These are phyloP conservation scores for Acestrorhynchus altus DNA, from an alignment of 2,797 vertebrate genomes.

Conservation along the genomic window DNA sequence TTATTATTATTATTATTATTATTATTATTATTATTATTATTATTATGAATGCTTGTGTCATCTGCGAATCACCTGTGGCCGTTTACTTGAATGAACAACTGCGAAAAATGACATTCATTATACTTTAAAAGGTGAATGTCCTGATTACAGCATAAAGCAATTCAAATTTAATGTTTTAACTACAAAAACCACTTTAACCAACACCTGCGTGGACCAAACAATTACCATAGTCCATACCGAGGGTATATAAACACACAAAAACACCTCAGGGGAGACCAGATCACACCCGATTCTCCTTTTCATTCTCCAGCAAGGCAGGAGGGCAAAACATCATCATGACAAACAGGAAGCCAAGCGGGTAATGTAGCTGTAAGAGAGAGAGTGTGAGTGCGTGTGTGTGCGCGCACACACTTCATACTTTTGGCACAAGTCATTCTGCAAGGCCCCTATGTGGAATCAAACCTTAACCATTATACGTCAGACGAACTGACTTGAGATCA, in stretches of 20 bases:
- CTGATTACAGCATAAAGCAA: conserved; percentile 27
- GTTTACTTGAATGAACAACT: not conserved
- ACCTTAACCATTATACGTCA: conserved; percentile 3
- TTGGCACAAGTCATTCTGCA: conserved; percentile 35
- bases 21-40: not conserved
- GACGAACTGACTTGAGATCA: conserved; percentile 47
- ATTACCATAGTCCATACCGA: not conserved
- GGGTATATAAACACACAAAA: not conserved
- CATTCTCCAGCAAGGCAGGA: conserved; percentile 1
- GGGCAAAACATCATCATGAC: conserved; percentile 24
- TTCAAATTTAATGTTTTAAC: not conserved
- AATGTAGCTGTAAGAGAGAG: not conserved
- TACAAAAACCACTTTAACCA: not conserved
- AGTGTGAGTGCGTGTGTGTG: conserved; percentile 1
- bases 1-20: not conserved
- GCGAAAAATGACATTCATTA: conserved; percentile 3
- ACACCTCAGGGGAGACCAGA: not conserved
- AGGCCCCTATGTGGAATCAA: conserved; percentile 40
- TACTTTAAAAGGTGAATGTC: conserved; percentile 18
- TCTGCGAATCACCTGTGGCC: conserved; percentile 39
- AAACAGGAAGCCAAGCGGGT: conserved; percentile 49
- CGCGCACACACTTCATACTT: conserved; percentile 17
- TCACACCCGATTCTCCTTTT: conserved; percentile 18
- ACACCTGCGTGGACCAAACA: not conserved
- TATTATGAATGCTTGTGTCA: not conserved